A percentile compares a stretch with the other conserved stretches of the same genome.
phyloP scores from a whole-genome alignment of 2,113 vertebrate genomes.

The Murina feae region DNA sequence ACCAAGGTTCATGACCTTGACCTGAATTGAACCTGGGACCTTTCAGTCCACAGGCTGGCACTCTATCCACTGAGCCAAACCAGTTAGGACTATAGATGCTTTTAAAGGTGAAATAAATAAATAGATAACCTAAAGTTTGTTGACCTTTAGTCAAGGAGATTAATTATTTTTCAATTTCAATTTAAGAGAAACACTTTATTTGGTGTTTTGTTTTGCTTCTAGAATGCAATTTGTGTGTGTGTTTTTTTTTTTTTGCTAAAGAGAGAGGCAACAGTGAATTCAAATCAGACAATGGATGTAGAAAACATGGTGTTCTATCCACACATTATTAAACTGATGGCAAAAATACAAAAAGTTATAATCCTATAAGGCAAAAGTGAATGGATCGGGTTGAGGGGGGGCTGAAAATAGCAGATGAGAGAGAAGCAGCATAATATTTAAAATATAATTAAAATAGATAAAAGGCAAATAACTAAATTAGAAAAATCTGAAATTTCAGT shows the following conservation, averaged over 20 bases:
- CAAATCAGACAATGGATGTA: conserved; percentile 31
- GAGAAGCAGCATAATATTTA: neutral
- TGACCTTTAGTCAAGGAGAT: conserved; percentile 49
- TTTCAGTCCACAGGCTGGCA: too few species aligned
- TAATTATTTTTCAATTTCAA: conserved; percentile 43
- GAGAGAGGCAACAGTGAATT: conserved; percentile 19
- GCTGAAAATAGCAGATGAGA: neutral
- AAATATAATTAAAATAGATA: neutral
- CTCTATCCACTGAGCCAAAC: too few species aligned
- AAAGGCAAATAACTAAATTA: neutral
- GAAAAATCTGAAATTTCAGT: neutral
- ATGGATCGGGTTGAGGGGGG: neutral
- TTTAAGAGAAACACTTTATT: conserved; percentile 41
- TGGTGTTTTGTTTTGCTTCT: conserved; percentile 58
- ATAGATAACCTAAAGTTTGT: neutral
- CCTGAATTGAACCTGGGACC: too few species aligned
- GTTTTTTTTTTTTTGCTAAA: conserved; percentile 35
- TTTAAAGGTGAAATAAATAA: conserved; percentile 28
- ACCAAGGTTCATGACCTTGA: too few species aligned
- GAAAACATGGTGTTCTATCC: neutral
- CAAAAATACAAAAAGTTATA: neutral
- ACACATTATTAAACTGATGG: neutral
- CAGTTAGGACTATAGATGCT: too few species aligned
- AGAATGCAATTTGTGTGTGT: neutral
- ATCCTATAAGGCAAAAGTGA: neutral